These are phyloP conservation scores for Columba janthina DNA, from an alignment of 2,113 vertebrate genomes.

Conservation along the genomic window DNA sequence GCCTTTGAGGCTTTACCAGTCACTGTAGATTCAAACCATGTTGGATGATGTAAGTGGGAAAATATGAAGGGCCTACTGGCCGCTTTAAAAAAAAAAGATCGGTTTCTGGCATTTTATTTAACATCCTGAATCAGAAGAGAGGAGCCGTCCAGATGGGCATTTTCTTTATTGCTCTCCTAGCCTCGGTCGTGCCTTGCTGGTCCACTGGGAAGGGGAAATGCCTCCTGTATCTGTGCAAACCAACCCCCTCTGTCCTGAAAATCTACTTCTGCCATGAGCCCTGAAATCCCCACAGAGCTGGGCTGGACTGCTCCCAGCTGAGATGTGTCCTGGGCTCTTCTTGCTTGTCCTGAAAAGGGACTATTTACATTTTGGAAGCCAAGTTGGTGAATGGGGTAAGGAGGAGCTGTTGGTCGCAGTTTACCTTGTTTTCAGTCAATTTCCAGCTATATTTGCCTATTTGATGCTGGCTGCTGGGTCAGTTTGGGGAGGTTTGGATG, in stretches of 20 bases:
- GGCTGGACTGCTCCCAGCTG: neutral
- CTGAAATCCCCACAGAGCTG: fast-evolving
- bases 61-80: slow-evolving; percentile 61
- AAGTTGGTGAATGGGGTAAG: neutral
- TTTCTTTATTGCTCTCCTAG: neutral
- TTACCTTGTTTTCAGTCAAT: neutral
- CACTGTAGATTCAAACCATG: slow-evolving; percentile 69
- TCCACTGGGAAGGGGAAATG: neutral
- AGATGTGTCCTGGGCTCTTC: neutral
- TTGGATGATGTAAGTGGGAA: slow-evolving; percentile 78
- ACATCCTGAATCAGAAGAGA: neutral
- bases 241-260: neutral
- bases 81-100: neutral
- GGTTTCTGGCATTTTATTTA: slow-evolving; percentile 37
- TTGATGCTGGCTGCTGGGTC: neutral
- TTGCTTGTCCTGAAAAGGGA: neutral
- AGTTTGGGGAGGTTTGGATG: neutral
- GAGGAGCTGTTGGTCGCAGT: neutral
- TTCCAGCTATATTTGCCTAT: neutral
- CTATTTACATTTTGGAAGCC: neutral
- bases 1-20: slow-evolving; percentile 62
- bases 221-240: neutral
- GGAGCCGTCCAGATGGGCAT: neutral
- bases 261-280: neutral
- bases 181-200: neutral